phyloP scores from a whole-genome alignment of 2,797 vertebrate species.

The Anguilla obscura region DNA sequence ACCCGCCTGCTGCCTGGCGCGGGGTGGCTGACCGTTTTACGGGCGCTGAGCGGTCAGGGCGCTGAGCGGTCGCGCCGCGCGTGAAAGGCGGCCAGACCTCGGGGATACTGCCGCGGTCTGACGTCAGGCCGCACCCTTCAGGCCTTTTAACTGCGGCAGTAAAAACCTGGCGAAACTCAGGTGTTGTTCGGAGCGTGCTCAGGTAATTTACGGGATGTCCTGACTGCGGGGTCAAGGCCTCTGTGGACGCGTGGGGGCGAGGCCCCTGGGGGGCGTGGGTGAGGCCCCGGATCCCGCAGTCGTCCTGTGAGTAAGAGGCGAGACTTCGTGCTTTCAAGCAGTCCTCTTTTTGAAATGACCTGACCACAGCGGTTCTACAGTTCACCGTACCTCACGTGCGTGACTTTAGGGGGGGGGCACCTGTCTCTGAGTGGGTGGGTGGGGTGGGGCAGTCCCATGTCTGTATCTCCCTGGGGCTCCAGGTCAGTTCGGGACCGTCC shows the following conservation, averaged over 20 bases:
- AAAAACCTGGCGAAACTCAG: conserved; percentile 4
- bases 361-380: neutral
- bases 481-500: conserved; percentile 41
- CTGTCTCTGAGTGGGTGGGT: neutral
- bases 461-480: neutral
- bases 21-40: neutral
- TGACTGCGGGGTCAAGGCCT: neutral
- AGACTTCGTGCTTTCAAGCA: neutral
- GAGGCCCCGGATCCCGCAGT: neutral
- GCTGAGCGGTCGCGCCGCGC: neutral
- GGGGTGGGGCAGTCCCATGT: neutral
- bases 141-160: neutral
- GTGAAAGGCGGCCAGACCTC: neutral
- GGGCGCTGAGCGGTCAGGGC: neutral
- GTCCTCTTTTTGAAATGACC: neutral
- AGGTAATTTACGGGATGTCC: neutral
- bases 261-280: neutral
- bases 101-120: neutral
- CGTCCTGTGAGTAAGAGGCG: neutral
- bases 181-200: neutral
- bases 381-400: neutral
- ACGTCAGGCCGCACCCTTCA: neutral
- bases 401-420: neutral
- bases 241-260: neutral
- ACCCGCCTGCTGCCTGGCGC: neutral